phyloP scores from a whole-genome alignment of 2,113 vertebrate genomes.

The Cyanoderma ruficeps region DNA sequence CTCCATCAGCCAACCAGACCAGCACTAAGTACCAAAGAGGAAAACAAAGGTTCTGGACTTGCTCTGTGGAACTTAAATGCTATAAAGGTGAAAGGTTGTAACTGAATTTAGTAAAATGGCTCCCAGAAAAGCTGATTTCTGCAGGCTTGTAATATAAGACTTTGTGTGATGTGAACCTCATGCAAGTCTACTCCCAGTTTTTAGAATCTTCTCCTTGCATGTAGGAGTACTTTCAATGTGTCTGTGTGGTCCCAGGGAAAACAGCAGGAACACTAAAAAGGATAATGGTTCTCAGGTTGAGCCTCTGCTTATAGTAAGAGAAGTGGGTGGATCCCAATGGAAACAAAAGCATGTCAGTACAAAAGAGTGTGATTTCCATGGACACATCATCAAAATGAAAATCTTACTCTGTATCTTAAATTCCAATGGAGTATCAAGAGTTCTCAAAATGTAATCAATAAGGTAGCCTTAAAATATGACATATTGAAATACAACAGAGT shows the following conservation, averaged over 20 bases:
- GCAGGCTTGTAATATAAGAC: not conserved
- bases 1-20: not conserved
- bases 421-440: not conserved
- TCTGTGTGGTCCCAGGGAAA: not conserved
- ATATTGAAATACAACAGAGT: conserved; percentile 9
- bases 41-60: not conserved
- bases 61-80: not conserved
- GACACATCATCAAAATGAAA: not conserved
- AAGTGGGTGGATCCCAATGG: not conserved
- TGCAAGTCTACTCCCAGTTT: not conserved
- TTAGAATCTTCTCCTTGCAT: not conserved
- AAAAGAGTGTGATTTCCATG: not conserved
- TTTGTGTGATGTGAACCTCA: not conserved
- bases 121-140: not conserved
- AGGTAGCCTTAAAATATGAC: conserved; percentile 21
- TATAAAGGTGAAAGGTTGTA: not conserved
- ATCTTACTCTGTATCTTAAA: not conserved
- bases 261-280: not conserved
- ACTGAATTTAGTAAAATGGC: not conserved
- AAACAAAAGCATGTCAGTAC: not conserved
- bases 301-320: not conserved
- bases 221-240: not conserved
- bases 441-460: conserved; percentile 34
- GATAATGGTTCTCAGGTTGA: not conserved
- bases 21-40: not conserved